A percentile compares a stretch with the other conserved stretches of the same genome.
Evolutionary conservation across 2,797 vertebrate genomes (phyloP).

Genomic region (Buphagus erythrorhynchus): DNA sequence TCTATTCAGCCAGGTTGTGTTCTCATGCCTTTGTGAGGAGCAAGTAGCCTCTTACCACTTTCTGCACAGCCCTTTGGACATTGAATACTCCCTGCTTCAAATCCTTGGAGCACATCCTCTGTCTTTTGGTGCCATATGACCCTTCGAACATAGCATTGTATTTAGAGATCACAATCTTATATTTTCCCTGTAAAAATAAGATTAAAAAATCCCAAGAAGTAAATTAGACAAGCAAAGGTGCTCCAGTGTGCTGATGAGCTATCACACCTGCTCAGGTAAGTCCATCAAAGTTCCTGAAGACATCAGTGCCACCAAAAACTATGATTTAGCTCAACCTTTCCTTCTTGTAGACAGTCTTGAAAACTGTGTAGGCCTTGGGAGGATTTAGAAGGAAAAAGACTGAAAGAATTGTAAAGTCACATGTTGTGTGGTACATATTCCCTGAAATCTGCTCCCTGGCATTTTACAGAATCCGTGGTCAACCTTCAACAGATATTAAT

Average conservation of each 20-base stretch:
- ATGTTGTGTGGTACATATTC: too few relatives aligned
- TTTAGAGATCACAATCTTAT: neutral
- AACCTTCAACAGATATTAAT: neutral
- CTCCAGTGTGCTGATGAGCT: neutral
- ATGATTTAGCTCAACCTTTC: neutral
- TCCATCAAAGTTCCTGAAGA: neutral
- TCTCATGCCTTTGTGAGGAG: neutral
- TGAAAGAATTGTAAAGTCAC: neutral
- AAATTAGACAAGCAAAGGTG: neutral
- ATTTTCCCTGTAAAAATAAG: neutral
- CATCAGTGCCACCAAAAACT: neutral
- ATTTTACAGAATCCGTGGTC: neutral
- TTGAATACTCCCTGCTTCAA: neutral
- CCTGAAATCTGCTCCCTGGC: neutral
- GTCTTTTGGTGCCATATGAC: neutral
- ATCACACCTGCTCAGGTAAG: neutral
- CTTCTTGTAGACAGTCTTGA: neutral
- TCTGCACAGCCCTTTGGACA: neutral
- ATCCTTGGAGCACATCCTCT: neutral
- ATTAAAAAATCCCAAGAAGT: neutral
- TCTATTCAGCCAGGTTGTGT: neutral
- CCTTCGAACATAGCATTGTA: fast-evolving
- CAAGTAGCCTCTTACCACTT: neutral
- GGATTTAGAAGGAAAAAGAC: neutral
- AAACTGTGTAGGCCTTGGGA: neutral